A percentile compares a stretch with the other conserved stretches of the same genome.
Conservation (phyloP, 2,797 vertebrate species). For the Mus spretus region DNA sequence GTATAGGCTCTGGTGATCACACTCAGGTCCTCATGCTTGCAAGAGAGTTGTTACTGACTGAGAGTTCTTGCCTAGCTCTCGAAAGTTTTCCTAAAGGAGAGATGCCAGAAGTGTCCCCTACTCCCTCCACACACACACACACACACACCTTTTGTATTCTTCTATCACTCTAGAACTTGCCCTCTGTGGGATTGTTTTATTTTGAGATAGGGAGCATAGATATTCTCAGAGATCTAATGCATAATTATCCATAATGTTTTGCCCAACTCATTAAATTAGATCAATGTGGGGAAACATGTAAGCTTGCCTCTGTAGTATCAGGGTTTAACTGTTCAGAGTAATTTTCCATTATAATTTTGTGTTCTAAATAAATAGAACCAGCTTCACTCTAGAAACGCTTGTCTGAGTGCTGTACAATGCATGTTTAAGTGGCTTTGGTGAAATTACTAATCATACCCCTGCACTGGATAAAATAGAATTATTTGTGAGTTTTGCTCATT, state of each 20-base stretch:
- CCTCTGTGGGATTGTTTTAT: neutral
- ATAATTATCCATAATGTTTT: neutral
- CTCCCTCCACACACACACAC: neutral
- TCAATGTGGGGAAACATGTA: neutral
- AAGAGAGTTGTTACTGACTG: neutral
- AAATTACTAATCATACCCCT: conserved; percentile 69
- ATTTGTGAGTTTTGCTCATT: conserved; percentile 26
- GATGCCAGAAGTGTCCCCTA: fast-evolving
- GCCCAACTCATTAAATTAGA: conserved; percentile 57
- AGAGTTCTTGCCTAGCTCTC: neutral
- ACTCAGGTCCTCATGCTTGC: neutral
- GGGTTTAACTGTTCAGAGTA: conserved; percentile 63
- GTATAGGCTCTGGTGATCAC: neutral
- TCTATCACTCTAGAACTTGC: neutral
- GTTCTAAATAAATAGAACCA: conserved; percentile 68
- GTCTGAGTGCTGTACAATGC: conserved; percentile 55
- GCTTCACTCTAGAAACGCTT: conserved; percentile 58
- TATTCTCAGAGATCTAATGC: neutral
- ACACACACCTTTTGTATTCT: neutral
- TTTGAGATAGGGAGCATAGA: neutral
- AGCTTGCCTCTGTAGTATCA: conserved; percentile 47
- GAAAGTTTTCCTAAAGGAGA: neutral
- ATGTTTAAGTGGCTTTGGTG: conserved; percentile 41
- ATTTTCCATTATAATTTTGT: conserved; percentile 72
- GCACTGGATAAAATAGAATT: conserved; percentile 38